Evolutionary conservation across 2,797 vertebrate species (phyloP).

Genomic region (Pangasius mekongensis): DNA sequence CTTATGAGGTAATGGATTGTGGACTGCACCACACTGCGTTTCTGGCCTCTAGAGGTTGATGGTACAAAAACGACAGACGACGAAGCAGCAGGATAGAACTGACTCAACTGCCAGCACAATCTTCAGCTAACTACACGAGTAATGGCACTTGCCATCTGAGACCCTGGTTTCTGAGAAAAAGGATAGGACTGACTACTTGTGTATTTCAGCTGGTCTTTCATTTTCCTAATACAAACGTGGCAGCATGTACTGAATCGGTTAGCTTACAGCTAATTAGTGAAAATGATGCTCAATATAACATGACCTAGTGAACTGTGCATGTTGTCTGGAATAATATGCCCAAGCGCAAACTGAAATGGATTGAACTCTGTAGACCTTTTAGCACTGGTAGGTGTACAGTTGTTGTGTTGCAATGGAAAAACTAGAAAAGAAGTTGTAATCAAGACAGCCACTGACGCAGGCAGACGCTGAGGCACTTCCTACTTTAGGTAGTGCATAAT

Average conservation of each 20-base stretch:
- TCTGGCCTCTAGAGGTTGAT: slow-evolving; percentile 45
- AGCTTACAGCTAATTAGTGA: slow-evolving; percentile 3
- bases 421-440: background rate
- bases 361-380: background rate
- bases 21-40: slow-evolving; percentile 30
- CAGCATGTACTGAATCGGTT: background rate
- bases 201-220: background rate
- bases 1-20: slow-evolving; percentile 23
- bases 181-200: slow-evolving; percentile 40
- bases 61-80: slow-evolving; percentile 54
- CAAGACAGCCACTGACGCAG: background rate
- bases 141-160: slow-evolving; percentile 48
- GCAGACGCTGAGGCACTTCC: background rate
- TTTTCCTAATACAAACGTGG: background rate
- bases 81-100: slow-evolving; percentile 57
- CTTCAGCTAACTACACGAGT: slow-evolving; percentile 42
- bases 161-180: slow-evolving; percentile 29
- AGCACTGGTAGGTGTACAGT: too few species aligned
- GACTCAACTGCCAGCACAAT: slow-evolving; percentile 48
- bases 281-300: background rate
- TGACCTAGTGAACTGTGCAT: background rate
- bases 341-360: background rate
- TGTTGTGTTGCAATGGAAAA: background rate
- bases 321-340: background rate
- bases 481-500: background rate